Percentiles rank a stretch among this genome's conserved stretches.
phyloP scores from a whole-genome alignment of 2,888 invertebrate species.

The Drosophila maculinotata region DNA sequence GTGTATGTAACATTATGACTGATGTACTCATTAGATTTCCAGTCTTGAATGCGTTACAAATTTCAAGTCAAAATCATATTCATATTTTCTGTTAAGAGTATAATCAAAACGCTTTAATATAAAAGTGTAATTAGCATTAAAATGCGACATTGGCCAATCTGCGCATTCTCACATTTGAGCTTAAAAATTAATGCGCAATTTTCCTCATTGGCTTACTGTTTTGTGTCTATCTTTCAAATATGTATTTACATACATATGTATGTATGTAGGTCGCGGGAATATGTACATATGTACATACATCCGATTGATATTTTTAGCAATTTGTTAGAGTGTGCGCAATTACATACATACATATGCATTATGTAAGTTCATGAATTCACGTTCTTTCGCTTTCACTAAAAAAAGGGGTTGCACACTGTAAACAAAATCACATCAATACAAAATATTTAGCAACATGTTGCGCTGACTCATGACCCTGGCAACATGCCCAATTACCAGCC shows the following conservation, averaged over 20 bases:
- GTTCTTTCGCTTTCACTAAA: not conserved
- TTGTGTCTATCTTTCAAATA: not conserved
- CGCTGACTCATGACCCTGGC: conserved; percentile 22
- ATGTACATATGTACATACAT: not conserved
- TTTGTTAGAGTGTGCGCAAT: not conserved
- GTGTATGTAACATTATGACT: not conserved
- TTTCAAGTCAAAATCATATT: not conserved
- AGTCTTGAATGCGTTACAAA: too few species aligned
- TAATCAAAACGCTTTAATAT: not conserved
- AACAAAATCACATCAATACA: not conserved
- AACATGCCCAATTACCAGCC: conserved; percentile 25
- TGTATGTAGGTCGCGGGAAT: not conserved
- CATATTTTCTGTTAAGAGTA: not conserved
- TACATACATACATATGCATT: conserved; percentile 1
- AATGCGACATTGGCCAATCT: conserved; percentile 7
- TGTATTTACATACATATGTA: not conserved
- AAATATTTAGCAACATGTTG: conserved; percentile 49
- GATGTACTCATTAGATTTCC: too few species aligned
- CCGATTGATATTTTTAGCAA: conserved; percentile 2
- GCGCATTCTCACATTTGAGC: conserved; percentile 10
- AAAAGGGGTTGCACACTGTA: not conserved
- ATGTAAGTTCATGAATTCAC: conserved; percentile 7
- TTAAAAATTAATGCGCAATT: conserved; percentile 28
- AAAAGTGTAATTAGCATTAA: conserved; percentile 3
- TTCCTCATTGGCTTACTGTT: not conserved